Evolutionary conservation across 2,113 vertebrate genomes (phyloP).

Genomic region (Mirza zaza): DNA sequence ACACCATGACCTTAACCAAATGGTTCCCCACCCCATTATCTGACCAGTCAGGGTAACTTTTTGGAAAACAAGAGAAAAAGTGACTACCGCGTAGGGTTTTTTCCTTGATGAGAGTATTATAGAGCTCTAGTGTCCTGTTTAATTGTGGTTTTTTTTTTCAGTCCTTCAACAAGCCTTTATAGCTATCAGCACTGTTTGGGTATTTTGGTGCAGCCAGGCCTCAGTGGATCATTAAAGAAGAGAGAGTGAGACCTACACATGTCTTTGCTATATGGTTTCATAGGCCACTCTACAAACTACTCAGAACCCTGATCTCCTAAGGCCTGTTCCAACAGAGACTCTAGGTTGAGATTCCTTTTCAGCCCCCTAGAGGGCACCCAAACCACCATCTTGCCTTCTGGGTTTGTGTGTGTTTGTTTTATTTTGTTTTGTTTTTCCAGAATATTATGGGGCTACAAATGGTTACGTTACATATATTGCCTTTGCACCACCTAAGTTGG

Average conservation of each 20-base stretch:
- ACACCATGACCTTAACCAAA: neutral
- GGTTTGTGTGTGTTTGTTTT: too few species aligned
- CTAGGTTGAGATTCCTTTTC: constrained; percentile 11
- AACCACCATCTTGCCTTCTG: constrained; percentile 10
- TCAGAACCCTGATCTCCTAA: neutral
- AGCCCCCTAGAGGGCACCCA: constrained; percentile 62
- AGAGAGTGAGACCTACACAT: neutral
- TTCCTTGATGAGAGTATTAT: neutral
- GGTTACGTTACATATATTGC: too few species aligned
- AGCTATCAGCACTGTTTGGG: neutral
- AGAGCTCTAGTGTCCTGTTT: neutral
- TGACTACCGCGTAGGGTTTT: neutral
- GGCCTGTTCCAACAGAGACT: neutral
- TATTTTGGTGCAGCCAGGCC: neutral
- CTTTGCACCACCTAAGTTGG: too few species aligned
- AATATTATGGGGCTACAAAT: too few species aligned
- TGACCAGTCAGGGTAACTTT: neutral
- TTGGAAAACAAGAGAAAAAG: constrained; percentile 14
- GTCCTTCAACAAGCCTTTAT: neutral
- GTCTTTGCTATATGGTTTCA: neutral
- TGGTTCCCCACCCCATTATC: neutral
- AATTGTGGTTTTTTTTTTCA: constrained; percentile 23
- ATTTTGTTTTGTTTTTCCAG: too few species aligned
- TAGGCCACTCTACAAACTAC: neutral
- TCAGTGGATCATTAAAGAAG: constrained; percentile 1